Conservation (phyloP, 30 jellyfish, hydroid and myxozoan genomes). For the Phacellophora camtschatica region DNA sequence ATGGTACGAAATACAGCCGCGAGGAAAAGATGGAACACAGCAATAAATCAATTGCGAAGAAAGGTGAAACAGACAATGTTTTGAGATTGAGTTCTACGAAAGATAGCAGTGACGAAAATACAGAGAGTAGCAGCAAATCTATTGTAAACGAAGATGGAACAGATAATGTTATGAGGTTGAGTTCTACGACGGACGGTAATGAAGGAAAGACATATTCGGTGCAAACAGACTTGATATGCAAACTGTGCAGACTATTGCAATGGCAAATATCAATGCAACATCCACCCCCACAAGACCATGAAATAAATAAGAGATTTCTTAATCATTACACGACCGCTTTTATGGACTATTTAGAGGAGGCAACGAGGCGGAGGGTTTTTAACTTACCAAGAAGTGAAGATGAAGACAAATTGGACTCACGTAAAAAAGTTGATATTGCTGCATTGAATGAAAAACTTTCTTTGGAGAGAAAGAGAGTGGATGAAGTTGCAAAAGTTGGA, state of each 20-base stretch:
- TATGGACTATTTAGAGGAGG: conserved; percentile 13
- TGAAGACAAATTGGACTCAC: neutral
- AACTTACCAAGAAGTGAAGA: conserved; percentile 83
- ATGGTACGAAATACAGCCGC: no score
- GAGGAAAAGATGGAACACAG: no score
- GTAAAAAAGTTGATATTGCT: neutral
- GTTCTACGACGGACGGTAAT: no score
- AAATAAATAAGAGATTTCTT: neutral
- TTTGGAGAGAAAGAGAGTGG: neutral
- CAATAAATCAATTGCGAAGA: no score
- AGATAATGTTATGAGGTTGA: no score
- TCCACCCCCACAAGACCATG: conserved; percentile 12
- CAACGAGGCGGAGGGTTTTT: conserved; percentile 71
- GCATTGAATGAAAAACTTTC: neutral
- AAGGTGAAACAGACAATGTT: no score
- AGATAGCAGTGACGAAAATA: no score
- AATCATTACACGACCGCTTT: conserved; percentile 7
- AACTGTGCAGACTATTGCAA: neutral
- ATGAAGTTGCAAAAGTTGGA: conserved; percentile 57
- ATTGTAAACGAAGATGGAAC: no score
- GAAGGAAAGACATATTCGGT: neutral
- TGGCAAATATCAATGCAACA: neutral
- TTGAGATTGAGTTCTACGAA: no score
- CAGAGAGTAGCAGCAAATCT: no score
- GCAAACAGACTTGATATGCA: neutral